These are phyloP conservation scores for Hypomesus transpacificus DNA, from an alignment of 2,113 vertebrate genomes.

Conservation along the genomic window DNA sequence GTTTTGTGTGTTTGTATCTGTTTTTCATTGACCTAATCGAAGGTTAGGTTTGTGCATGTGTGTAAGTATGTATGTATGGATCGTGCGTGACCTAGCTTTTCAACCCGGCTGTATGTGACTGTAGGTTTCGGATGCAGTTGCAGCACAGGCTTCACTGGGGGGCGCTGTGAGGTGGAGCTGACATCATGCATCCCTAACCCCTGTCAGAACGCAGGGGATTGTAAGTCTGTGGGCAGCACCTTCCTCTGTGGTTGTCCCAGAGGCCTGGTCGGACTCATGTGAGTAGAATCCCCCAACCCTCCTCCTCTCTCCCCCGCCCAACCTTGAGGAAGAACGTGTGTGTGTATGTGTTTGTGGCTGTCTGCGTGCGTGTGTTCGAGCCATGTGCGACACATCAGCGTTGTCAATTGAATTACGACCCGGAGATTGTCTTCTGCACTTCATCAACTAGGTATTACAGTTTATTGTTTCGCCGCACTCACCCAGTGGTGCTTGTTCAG, in stretches of 20 bases:
- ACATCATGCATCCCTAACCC: conserved; percentile 91
- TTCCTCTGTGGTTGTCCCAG: conserved; percentile 86
- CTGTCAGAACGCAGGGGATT: conserved; percentile 86
- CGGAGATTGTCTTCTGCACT: too few species aligned
- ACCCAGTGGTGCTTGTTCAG: too few species aligned
- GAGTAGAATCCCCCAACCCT: conserved; percentile 59
- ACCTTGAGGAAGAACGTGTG: neutral
- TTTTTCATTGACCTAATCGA: neutral
- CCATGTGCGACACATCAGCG: too few species aligned
- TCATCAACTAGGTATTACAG: too few species aligned
- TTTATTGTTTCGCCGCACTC: too few species aligned
- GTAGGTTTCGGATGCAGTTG: conserved; percentile 89
- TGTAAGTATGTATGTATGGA: neutral
- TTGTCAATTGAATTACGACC: too few species aligned
- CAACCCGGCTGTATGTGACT: conserved; percentile 29
- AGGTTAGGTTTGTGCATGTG: neutral
- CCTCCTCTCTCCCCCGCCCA: neutral
- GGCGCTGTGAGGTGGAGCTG: conserved; percentile 86
- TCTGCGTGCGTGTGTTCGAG: too few species aligned
- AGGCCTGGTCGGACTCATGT: conserved; percentile 86
- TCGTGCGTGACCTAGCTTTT: conserved; percentile 14
- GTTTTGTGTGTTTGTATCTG: conserved; percentile 30
- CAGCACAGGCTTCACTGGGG: conserved; percentile 84
- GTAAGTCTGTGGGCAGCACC: conserved; percentile 77
- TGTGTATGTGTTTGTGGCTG: too few species aligned